Base-by-base conservation (phyloP, 2,888 invertebrate species). In the Desoria tigrina region DNA sequence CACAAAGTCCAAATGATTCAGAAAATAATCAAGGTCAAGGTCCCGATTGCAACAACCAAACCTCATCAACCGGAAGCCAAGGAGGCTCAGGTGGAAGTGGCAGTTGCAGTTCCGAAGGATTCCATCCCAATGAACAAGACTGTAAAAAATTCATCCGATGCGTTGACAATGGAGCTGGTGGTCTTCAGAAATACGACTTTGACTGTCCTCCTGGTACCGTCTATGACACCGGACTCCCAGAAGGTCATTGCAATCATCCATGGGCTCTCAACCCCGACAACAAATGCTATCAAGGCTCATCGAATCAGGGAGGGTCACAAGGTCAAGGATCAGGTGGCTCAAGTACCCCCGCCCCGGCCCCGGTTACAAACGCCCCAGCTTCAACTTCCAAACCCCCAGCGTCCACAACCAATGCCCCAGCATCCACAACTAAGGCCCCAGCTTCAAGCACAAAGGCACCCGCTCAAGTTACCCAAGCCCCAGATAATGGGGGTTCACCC, bases 121-220 rank as follows among this genome's bases (percentile, higher is more conserved):
- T 68, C 42, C 65, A 66, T 45, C 51, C 64, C 2, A 65, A 69
- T 42, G 69, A 71, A 59, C 55, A 63, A 11, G 71, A 74, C 37
- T 74, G 74, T 54, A 53, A 39, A 23, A 67, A 66, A 37, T 74
- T 74, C 51, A 63, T 65, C n/a, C 28, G 74, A 49, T 74, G 74
- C 49, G 74, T 74, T 0, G 32, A 62, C 32, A 61, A 58, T 27
- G 66, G 61, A 14, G 67, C 62, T 11, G 72, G 58, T 16, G 64
- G 60, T 23, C 53, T 64, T 42, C 68, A 63, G 4, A 58, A 65
- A 50, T 69, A 68, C 27, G 71, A 71, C 27, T 73, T 73, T 59
- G 68, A 69, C 28, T 73, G 73, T 54, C 63, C 58, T 9, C 68
- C 69, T 6, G 73, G 73, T 50, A 72, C 72, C 1, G 71, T 74